phyloP scores from a whole-genome alignment of 2,888 invertebrate genomes.

The Psylliodes chrysocephalus region DNA sequence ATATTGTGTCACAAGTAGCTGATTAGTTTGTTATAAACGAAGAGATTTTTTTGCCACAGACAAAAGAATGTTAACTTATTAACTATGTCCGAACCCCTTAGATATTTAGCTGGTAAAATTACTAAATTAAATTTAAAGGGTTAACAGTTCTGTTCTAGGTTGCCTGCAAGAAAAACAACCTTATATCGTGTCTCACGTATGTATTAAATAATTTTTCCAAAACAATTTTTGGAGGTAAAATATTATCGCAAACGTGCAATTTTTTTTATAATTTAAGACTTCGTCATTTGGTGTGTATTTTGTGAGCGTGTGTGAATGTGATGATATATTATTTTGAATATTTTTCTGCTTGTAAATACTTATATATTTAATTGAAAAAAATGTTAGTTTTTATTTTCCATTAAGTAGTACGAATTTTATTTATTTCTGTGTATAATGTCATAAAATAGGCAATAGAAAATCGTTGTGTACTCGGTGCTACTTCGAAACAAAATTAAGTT shows the following conservation, averaged over 20 bases:
- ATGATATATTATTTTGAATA: constrained; percentile 42
- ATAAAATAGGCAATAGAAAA: not conserved
- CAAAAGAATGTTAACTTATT: too few species aligned
- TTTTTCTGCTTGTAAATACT: constrained; percentile 15
- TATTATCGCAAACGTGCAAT: constrained; percentile 62
- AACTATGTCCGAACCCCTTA: not conserved
- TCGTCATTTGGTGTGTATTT: constrained; percentile 35
- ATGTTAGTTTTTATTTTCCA: not conserved
- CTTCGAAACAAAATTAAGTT: not conserved
- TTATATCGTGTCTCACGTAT: constrained; percentile 52
- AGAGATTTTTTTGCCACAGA: too few species aligned
- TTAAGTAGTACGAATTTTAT: not conserved
- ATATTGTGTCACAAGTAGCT: too few species aligned
- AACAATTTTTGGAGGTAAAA: constrained; percentile 55
- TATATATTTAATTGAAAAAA: not conserved
- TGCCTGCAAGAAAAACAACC: constrained; percentile 14
- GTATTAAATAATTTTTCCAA: constrained; percentile 52
- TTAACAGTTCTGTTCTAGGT: constrained; percentile 43
- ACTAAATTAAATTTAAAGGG: constrained; percentile 41
- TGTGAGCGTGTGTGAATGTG: constrained; percentile 48
- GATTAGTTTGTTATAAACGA: too few species aligned
- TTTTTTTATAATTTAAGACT: constrained; percentile 37
- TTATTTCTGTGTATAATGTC: constrained; percentile 3
- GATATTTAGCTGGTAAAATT: not conserved
- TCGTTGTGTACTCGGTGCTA: not conserved